Evolutionary conservation across 2,888 invertebrate species (phyloP), one percentile per base, ranked within the genome.

Genomic region (Colletes collaris): DNA sequence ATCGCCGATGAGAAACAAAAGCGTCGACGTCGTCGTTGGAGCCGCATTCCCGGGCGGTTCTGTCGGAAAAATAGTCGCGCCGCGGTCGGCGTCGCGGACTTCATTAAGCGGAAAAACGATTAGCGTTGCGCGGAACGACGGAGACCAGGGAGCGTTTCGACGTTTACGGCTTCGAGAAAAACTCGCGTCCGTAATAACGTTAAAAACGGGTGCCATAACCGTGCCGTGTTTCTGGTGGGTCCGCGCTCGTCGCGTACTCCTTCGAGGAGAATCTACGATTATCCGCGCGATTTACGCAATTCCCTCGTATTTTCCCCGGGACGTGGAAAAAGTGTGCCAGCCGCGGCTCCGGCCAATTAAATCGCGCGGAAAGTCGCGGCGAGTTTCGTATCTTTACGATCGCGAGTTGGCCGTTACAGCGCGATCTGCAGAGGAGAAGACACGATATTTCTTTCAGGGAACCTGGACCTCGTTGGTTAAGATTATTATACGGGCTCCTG

Each of bases 191-290:
- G 49, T 55, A 55, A 13, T 62, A 75, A 75, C 59, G 16, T 65
- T 59, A 65, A 76, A 62, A 76, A 69, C 67, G 46, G 27, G 11
- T 27, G 55, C 67, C 27, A 27, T 82, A 69, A 67, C 64, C 46
- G 13, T 58, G 44, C 49, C 52, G 53, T 27, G 68, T 58, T 70
- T 56, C 50, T 16, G 49, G 72, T 52, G 65, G 55, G 40, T 52
- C 16, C n/a, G 3, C 27, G 27, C 27, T 27, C 27, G 27, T 40
- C 49, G 46, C 53, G 63, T 40, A 6, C 66, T 52, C 62, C 60
- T 16, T 44, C 60, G 60, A 11, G 11, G 56, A 55, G 27, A 66
- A 35, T 73, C 55, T 62, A 55, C 49, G 60, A 58, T 69, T 63
- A 55, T 27, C 16, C n/a, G 6, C 7, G 16, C 8, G 27, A 11